phyloP scores from a whole-genome alignment of 2,888 invertebrate species.

The Andrena camellia region DNA sequence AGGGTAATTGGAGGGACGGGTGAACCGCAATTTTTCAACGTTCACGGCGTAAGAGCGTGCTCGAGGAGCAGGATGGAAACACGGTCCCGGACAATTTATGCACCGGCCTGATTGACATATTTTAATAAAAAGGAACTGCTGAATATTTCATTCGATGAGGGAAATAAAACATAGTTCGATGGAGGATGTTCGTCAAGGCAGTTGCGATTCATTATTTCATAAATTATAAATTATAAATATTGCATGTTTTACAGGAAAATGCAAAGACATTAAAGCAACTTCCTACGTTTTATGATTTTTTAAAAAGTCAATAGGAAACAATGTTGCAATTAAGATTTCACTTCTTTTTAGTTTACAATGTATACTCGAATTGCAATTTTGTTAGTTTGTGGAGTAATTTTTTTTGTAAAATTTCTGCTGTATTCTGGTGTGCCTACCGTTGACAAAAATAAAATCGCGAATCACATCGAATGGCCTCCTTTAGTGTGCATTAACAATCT shows the following conservation, averaged over 20 bases:
- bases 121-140: slow-evolving; percentile 30
- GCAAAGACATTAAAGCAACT: no score
- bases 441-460: background rate
- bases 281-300: background rate
- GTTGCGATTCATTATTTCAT: background rate
- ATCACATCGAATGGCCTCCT: background rate
- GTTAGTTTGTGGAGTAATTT: no score
- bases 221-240: background rate
- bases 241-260: no score
- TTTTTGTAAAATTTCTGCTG: no score
- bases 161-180: background rate
- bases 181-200: background rate
- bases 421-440: no score
- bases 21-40: slow-evolving; percentile 21
- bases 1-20: slow-evolving; percentile 42
- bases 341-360: background rate
- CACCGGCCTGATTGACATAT: slow-evolving; percentile 15
- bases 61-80: background rate
- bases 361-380: no score
- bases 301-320: background rate
- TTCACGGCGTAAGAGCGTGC: background rate
- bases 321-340: background rate
- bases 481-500: background rate
- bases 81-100: slow-evolving; percentile 30
- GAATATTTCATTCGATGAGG: slow-evolving; percentile 28